Conservation (phyloP, 2,888 invertebrate genomes). For the Archips xylosteana region DNA sequence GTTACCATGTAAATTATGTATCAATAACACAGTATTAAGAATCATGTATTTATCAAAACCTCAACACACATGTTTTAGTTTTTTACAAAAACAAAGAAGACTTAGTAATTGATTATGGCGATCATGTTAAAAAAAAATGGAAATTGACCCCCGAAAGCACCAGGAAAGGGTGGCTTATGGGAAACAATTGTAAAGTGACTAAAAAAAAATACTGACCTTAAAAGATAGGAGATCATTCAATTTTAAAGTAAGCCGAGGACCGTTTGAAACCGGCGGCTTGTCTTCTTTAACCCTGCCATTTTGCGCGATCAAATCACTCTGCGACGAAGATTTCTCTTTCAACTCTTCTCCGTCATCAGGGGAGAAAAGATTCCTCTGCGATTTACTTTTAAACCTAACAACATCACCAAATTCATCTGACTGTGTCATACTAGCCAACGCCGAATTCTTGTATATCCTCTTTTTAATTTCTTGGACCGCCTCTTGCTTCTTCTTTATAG, state of each 20-base stretch:
- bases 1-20: too few relatives aligned
- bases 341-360: slow-evolving; percentile 60
- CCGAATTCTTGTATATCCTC: slow-evolving; percentile 77
- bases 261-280: slow-evolving; percentile 66
- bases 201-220: slow-evolving; percentile 63
- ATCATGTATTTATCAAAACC: too few relatives aligned
- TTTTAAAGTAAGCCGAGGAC: slow-evolving; percentile 74
- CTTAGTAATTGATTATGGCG: background rate
- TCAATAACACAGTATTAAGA: too few relatives aligned
- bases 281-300: slow-evolving; percentile 72
- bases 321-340: slow-evolving; percentile 62
- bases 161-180: background rate
- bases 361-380: slow-evolving; percentile 72
- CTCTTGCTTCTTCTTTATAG: slow-evolving; percentile 88
- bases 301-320: slow-evolving; percentile 61
- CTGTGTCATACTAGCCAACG: slow-evolving; percentile 60
- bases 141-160: background rate
- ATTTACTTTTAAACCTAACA: slow-evolving; percentile 64
- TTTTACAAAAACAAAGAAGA: background rate
- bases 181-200: background rate
- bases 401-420: slow-evolving; percentile 59
- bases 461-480: slow-evolving; percentile 85
- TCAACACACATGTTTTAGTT: too few relatives aligned
- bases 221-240: slow-evolving; percentile 80
- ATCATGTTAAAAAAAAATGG: background rate